Evolutionary conservation across 2,797 vertebrate genomes (phyloP), one percentile per base, ranked within the genome.

Genomic region (Danio jaintianensis): DNA sequence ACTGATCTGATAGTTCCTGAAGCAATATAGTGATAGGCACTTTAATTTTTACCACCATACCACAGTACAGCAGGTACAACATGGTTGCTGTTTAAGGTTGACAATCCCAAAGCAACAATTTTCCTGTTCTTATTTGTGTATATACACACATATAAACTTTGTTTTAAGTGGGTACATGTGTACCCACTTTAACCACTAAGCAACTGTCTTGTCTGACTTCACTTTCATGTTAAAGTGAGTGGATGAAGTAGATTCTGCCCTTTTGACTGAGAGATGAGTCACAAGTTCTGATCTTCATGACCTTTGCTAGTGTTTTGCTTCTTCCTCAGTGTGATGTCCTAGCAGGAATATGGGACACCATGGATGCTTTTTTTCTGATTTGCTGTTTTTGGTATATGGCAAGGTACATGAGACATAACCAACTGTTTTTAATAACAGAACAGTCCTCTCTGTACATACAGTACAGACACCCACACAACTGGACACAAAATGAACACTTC

Each of bases 281-380:
- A 52, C 74, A 75, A 62, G 79, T 82, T 84, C 85, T 78, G 86
- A 89, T 88, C 87, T 89, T 71, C 63, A 79, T 88, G 81, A 80
- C 84, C 86, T 92, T 91, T 90, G 87, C 89, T 80, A 83, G 89
- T 38, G 76, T 2, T n/a, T n/a, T n/a, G n/a, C n/a, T n/a, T n/a
- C 7, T 78, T 50, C 82, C 52, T 56, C 75, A 20, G 55, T 75
- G 50, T 77, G 75, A 18, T 86, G 58, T 71, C 75, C 59, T 59
- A 81, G 78, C 22, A 79, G 69, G 73, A 4, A 70, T 45, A 16
- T 50, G 22, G 69, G 80, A 80, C 77, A 61, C 7, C 38, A 38
- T 29, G 20, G 59, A 74, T 10, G 11, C 61, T 47, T 12, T 47
- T n/a, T n/a, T 47, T 7, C 45, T 47, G 45, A 7, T 61, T 55